phyloP scores from a whole-genome alignment of 2,888 invertebrate species.

The Cantharis rustica region DNA sequence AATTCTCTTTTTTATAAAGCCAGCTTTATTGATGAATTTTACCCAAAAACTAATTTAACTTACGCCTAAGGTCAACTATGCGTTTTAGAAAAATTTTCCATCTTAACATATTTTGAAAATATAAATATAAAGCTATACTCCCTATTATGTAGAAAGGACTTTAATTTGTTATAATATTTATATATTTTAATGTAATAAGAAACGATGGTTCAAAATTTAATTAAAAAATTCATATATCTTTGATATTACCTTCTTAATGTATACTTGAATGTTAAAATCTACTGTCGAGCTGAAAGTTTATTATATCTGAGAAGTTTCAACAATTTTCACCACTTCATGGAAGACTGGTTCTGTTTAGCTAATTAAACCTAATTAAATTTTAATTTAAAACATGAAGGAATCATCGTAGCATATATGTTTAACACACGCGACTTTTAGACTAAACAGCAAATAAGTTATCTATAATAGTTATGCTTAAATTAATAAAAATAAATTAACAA shows the following conservation, averaged over 20 bases:
- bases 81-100: neutral
- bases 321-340: slow-evolving; percentile 31
- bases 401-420: slow-evolving; percentile 36
- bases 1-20: neutral
- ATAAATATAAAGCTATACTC: neutral
- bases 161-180: neutral
- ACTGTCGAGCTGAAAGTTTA: slow-evolving; percentile 26
- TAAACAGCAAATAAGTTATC: neutral
- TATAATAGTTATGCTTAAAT: neutral
- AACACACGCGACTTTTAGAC: slow-evolving; percentile 30
- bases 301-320: slow-evolving; percentile 32
- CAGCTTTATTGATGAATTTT: neutral
- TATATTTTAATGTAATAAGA: neutral
- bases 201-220: neutral
- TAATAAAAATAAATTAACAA: neutral
- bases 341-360: slow-evolving; percentile 37
- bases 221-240: neutral
- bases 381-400: slow-evolving; percentile 41
- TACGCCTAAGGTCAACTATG: neutral
- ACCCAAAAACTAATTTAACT: neutral
- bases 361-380: slow-evolving; percentile 45
- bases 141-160: neutral
- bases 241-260: slow-evolving; percentile 13
- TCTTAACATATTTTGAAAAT: neutral
- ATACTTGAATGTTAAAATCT: slow-evolving; percentile 24